phyloP scores from a whole-genome alignment of 2,888 invertebrate species.

The Hyposoter dolosus region DNA sequence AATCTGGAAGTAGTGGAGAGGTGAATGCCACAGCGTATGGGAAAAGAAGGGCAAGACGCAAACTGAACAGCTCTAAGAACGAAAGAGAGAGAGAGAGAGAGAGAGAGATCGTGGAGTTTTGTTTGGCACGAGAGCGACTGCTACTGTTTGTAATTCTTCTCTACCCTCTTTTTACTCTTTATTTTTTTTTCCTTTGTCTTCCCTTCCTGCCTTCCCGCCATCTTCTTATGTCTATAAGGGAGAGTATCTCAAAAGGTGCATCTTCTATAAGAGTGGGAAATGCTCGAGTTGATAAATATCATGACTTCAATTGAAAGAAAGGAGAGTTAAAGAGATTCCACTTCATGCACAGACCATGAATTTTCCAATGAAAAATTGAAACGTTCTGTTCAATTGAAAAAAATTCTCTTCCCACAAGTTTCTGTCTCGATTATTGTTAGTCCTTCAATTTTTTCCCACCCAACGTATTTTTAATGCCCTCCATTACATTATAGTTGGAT shows the following conservation, averaged over 20 bases:
- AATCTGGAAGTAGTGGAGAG: constrained; percentile 70
- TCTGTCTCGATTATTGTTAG: not conserved
- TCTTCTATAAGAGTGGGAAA: constrained; percentile 20
- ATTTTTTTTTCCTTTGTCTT: constrained; percentile 20
- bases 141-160: constrained; percentile 67
- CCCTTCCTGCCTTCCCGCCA: not conserved
- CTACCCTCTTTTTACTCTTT: constrained; percentile 31
- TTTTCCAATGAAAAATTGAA: not conserved
- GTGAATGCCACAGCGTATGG: constrained; percentile 57
- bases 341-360: constrained; percentile 42
- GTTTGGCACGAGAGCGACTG: constrained; percentile 65
- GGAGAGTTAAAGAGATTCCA: constrained; percentile 9
- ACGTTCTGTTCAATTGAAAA: not conserved
- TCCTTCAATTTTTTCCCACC: not conserved
- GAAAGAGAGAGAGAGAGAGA: constrained; percentile 15
- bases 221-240: constrained; percentile 7
- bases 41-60: constrained; percentile 23
- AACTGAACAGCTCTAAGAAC: constrained; percentile 26
- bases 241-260: constrained; percentile 27
- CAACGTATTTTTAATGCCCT: not conserved
- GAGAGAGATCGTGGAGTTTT: constrained; percentile 39
- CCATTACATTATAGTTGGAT: not conserved
- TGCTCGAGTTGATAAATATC: constrained; percentile 62
- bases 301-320: constrained; percentile 58
- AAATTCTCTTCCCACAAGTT: not conserved